Conservation (phyloP, 2,888 invertebrate genomes). For the Amaurobius ferox region DNA sequence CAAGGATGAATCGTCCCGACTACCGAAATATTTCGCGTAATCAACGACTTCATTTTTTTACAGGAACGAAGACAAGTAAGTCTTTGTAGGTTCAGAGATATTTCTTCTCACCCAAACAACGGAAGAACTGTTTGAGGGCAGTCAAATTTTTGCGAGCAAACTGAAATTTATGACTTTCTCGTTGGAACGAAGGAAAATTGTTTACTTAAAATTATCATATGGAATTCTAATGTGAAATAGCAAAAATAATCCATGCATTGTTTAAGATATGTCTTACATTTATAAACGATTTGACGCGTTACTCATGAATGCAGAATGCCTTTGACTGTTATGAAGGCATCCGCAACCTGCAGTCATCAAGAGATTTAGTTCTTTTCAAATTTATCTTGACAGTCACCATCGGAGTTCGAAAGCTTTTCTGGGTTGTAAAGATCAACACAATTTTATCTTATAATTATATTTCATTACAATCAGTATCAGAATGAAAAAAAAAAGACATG, state of each 20-base stretch:
- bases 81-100: neutral
- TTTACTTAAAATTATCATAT: slow-evolving; percentile 14
- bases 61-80: neutral
- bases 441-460: no score
- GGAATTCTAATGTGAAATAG: neutral
- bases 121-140: neutral
- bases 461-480: no score
- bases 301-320: no score
- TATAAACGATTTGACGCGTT: neutral
- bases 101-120: neutral
- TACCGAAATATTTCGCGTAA: slow-evolving; percentile 4
- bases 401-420: no score
- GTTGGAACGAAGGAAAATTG: neutral
- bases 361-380: no score
- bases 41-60: slow-evolving; percentile 5
- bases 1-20: slow-evolving; percentile 9
- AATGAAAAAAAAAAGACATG: no score
- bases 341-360: no score
- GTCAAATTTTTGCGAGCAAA: neutral
- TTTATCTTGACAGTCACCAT: no score
- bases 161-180: slow-evolving; percentile 1
- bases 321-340: no score
- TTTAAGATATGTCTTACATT: neutral
- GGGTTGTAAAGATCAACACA: no score
- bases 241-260: neutral